A percentile compares a stretch with the other conserved stretches of the same genome.
phyloP scores from a whole-genome alignment of 2,888 invertebrate species.

The Ypsolopha scabrella region DNA sequence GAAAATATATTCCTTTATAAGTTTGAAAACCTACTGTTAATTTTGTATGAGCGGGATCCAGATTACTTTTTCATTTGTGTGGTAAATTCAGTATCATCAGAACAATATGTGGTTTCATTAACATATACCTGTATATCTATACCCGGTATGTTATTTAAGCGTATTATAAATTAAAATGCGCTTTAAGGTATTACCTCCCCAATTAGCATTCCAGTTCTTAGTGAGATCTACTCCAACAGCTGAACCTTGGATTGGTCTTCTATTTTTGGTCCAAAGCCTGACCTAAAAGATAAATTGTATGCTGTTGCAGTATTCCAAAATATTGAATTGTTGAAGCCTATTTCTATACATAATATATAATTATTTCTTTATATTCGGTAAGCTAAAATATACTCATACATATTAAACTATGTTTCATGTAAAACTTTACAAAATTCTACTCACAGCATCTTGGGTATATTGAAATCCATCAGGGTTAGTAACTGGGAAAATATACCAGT shows the following conservation, averaged over 20 bases:
- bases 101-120: too few relatives aligned
- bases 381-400: background rate
- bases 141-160: too few relatives aligned
- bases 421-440: constrained; percentile 21
- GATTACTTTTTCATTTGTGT: too few relatives aligned
- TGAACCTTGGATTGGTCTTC: constrained; percentile 38
- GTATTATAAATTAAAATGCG: background rate
- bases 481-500: constrained; percentile 82
- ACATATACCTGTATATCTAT: too few relatives aligned
- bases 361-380: too few relatives aligned
- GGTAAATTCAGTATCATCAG: too few relatives aligned
- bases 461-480: constrained; percentile 84
- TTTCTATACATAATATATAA: too few relatives aligned
- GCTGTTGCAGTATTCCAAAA: too few relatives aligned
- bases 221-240: constrained; percentile 73
- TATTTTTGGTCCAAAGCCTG: constrained; percentile 76
- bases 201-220: constrained; percentile 74
- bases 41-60: too few relatives aligned
- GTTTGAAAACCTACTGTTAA: too few relatives aligned
- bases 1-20: too few relatives aligned
- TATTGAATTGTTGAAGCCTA: too few relatives aligned
- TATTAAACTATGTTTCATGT: background rate
- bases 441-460: constrained; percentile 72
- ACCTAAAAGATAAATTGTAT: constrained; percentile 42
- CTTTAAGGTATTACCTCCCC: constrained; percentile 56